Conservation (phyloP, 2,113 vertebrate species). For the Sarotherodon lohbergeri region DNA sequence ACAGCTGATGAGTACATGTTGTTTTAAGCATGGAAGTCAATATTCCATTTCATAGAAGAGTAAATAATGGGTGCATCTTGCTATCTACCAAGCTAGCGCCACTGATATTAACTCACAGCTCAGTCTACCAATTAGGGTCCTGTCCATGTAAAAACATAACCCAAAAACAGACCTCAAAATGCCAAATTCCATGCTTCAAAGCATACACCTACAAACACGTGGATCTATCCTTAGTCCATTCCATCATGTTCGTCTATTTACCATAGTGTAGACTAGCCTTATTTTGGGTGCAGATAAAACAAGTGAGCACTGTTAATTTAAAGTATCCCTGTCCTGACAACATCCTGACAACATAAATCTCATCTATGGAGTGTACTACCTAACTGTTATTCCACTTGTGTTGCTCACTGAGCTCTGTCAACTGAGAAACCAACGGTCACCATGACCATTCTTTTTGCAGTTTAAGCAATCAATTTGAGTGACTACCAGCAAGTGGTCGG, state of each 20-base stretch:
- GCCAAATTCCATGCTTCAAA: background rate
- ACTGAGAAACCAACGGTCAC: background rate
- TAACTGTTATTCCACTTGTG: background rate
- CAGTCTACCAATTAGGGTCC: background rate
- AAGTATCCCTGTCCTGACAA: background rate
- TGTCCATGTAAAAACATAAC: background rate
- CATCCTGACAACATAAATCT: background rate
- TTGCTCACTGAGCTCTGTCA: background rate
- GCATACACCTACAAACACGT: background rate
- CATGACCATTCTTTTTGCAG: background rate
- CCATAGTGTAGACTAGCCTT: background rate
- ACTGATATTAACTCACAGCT: background rate
- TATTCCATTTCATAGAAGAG: background rate
- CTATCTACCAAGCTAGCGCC: background rate
- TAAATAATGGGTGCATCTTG: background rate
- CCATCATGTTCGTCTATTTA: background rate
- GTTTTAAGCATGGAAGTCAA: background rate
- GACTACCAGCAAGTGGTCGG: background rate
- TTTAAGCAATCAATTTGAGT: background rate
- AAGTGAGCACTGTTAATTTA: background rate
- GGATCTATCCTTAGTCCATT: background rate
- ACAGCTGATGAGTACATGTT: background rate
- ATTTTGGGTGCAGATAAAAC: background rate
- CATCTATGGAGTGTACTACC: background rate
- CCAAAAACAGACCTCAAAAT: background rate